Conservation (phyloP, 2,888 invertebrate species). For the Calameuta filiformis region DNA sequence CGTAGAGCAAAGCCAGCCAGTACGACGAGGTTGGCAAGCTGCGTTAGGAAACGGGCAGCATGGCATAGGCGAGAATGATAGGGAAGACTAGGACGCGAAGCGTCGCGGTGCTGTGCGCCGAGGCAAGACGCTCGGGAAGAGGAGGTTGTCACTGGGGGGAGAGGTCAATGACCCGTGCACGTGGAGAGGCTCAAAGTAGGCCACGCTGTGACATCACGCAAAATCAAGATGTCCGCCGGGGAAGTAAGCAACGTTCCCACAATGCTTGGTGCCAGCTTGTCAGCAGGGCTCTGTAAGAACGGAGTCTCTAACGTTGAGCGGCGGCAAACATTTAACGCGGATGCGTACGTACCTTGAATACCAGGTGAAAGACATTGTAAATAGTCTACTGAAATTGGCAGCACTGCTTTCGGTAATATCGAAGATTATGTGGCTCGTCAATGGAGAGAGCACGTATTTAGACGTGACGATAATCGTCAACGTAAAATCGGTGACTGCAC, state of each 20-base stretch:
- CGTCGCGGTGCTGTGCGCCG: slow-evolving; percentile 10
- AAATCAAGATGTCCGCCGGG: slow-evolving; percentile 57
- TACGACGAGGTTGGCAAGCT: background rate
- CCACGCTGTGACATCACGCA: slow-evolving; percentile 61
- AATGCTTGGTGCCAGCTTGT: slow-evolving; percentile 21
- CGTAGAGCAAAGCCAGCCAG: background rate
- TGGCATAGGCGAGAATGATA: background rate
- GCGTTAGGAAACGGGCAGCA: background rate
- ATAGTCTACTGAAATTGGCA: background rate
- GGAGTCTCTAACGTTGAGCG: background rate
- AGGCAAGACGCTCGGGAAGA: background rate
- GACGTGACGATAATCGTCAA: background rate
- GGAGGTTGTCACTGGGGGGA: slow-evolving; percentile 25
- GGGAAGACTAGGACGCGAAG: background rate
- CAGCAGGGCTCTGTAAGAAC: background rate
- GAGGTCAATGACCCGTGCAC: slow-evolving; percentile 60
- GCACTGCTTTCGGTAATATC: background rate
- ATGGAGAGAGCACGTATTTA: background rate
- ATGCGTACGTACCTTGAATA: background rate
- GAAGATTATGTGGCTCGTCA: background rate
- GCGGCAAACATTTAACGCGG: background rate
- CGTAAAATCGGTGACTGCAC: background rate
- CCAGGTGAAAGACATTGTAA: background rate
- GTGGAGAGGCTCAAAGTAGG: slow-evolving; percentile 60
- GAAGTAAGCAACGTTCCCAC: slow-evolving; percentile 36